Conservation (phyloP, 2,113 vertebrate species). For the Oxygymnocypris stewartii region DNA sequence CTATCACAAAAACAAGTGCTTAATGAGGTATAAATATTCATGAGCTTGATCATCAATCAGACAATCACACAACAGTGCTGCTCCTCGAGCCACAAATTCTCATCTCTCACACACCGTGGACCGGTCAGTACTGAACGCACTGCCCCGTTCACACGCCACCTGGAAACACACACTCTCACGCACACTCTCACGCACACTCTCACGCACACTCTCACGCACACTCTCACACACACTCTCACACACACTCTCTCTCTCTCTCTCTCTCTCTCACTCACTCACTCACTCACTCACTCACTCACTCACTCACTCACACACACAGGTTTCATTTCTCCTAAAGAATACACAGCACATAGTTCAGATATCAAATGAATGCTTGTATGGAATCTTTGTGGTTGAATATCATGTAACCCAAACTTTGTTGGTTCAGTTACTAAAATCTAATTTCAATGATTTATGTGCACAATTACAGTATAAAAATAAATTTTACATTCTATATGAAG, state of each 20-base stretch:
- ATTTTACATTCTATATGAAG: too few species aligned
- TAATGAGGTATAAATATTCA: conserved; percentile 46
- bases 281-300: background rate
- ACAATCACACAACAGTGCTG: conserved; percentile 9
- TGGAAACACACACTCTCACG: background rate
- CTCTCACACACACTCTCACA: background rate
- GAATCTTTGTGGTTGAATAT: background rate
- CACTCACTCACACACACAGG: background rate
- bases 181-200: background rate
- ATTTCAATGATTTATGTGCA: background rate
- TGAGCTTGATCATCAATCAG: conserved; percentile 28
- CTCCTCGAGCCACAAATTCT: conserved; percentile 12
- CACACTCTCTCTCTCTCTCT: too few species aligned
- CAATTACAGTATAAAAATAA: background rate
- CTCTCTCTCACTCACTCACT: too few species aligned
- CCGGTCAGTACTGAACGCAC: background rate
- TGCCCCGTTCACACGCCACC: background rate
- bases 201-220: too few species aligned
- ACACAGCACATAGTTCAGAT: background rate
- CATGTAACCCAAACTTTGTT: background rate
- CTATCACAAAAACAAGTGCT: conserved; percentile 22
- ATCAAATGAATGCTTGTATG: background rate
- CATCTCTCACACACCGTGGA: conserved; percentile 38
- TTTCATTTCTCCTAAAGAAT: background rate
- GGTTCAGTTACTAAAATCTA: background rate